Evolutionary conservation across 1,140 invertebrate genomes (phyloP).

Genomic region (Microvelia longipes): DNA sequence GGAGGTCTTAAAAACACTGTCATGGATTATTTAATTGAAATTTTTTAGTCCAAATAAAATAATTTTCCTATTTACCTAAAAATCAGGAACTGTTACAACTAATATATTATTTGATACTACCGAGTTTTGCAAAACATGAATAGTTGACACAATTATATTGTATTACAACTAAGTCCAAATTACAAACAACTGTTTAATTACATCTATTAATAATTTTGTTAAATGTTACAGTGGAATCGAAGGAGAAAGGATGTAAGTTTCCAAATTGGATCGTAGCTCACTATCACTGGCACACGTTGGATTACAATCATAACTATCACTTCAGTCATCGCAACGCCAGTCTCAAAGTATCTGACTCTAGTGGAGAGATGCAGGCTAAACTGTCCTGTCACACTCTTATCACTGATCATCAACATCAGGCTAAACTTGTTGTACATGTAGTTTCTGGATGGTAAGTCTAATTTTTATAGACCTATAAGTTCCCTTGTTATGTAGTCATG

Average conservation of each 20-base stretch:
- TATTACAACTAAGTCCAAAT: too few species aligned
- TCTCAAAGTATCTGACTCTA: slow-evolving; percentile 31
- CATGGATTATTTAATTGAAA: too few species aligned
- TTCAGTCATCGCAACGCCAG: slow-evolving; percentile 59
- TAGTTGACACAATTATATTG: too few species aligned
- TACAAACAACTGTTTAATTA: too few species aligned
- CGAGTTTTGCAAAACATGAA: too few species aligned
- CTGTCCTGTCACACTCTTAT: slow-evolving; percentile 33
- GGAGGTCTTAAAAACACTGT: too few species aligned
- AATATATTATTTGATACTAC: too few species aligned
- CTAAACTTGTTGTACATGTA: slow-evolving; percentile 26
- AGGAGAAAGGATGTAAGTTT: slow-evolving; percentile 41
- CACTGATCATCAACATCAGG: slow-evolving; percentile 23
- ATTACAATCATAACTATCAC: slow-evolving; percentile 52
- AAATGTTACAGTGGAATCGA: slow-evolving; percentile 5
- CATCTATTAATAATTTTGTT: too few species aligned
- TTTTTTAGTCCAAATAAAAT: too few species aligned
- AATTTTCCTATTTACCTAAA: too few species aligned
- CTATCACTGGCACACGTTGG: slow-evolving; percentile 62
- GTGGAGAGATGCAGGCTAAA: slow-evolving; percentile 29
- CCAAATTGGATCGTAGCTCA: slow-evolving; percentile 57
- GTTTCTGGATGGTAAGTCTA: slow-evolving; percentile 21
- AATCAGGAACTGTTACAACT: too few species aligned
- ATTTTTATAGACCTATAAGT: background rate
- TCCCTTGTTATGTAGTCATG: background rate